Evolutionary conservation across 2,797 vertebrate species (phyloP).

Genomic region (Chrosomus eos): DNA sequence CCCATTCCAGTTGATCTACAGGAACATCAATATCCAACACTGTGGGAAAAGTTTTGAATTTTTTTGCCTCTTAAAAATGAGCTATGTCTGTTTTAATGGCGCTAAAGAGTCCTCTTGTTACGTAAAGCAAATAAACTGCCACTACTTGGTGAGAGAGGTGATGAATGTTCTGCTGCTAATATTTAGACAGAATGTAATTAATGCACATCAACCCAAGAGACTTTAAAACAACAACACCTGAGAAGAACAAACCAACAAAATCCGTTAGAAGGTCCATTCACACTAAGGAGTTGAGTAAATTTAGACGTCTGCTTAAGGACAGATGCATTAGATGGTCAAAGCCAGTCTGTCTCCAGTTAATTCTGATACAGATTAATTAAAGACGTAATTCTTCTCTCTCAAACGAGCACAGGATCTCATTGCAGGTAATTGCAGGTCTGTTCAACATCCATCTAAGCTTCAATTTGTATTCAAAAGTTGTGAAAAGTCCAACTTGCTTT

Average conservation of each 20-base stretch:
- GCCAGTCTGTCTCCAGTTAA: not conserved
- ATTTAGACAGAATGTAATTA: constrained; percentile 13
- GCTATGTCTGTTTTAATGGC: not conserved
- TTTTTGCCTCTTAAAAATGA: not conserved
- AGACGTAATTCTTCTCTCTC: not conserved
- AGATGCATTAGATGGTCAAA: not conserved
- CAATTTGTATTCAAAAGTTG: not conserved
- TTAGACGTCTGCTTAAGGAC: not conserved
- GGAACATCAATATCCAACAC: not conserved
- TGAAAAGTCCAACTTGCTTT: not conserved
- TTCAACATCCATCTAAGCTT: not conserved
- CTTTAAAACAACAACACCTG: not conserved
- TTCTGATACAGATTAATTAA: constrained; percentile 10
- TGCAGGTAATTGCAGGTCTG: not conserved
- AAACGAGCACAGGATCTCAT: not conserved
- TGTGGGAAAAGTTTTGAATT: not conserved
- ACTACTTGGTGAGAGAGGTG: not conserved
- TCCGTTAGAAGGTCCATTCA: not conserved
- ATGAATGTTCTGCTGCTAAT: constrained; percentile 4
- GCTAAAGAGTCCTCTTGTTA: not conserved
- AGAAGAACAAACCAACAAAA: not conserved
- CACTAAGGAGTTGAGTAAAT: not conserved
- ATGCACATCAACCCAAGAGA: not conserved
- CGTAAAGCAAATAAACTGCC: not conserved
- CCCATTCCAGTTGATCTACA: not conserved